Evolutionary conservation across 1,140 invertebrate species (phyloP).

Genomic region (Hermatobates lingyangjiaoensis): DNA sequence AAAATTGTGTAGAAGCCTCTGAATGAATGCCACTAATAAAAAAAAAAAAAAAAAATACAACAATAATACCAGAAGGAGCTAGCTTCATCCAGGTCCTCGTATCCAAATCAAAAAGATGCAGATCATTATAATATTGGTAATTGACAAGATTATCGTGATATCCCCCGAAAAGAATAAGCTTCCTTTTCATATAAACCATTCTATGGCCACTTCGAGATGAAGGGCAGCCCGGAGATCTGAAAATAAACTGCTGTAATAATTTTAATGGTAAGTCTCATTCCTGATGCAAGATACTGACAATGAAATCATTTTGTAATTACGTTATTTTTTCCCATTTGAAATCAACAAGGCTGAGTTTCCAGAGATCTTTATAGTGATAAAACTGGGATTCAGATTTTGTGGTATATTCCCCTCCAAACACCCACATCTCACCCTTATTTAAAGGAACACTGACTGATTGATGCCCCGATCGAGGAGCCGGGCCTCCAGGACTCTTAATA

Average conservation of each 20-base stretch:
- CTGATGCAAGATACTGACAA: background rate
- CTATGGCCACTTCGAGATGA: slow-evolving; percentile 74
- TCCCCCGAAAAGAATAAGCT: slow-evolving; percentile 74
- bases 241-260: slow-evolving; percentile 10
- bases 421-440: slow-evolving; percentile 54
- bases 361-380: slow-evolving; percentile 84
- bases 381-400: slow-evolving; percentile 79
- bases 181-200: slow-evolving; percentile 62
- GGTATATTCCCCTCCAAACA: slow-evolving; percentile 87
- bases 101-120: slow-evolving; percentile 64
- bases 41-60: background rate
- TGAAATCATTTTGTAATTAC: slow-evolving; percentile 26
- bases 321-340: slow-evolving; percentile 77
- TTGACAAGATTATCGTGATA: slow-evolving; percentile 76
- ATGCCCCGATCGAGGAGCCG: slow-evolving; percentile 71
- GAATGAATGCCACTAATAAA: background rate
- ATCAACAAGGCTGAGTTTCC: slow-evolving; percentile 57
- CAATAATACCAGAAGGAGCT: slow-evolving; percentile 38
- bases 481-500: slow-evolving; percentile 56
- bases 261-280: slow-evolving; percentile 7
- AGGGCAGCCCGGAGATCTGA: slow-evolving; percentile 48
- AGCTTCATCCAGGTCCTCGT: slow-evolving; percentile 63
- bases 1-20: background rate
- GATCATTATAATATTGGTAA: slow-evolving; percentile 79
- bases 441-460: slow-evolving; percentile 54